phyloP scores from a whole-genome alignment of 2,888 invertebrate genomes.

The Rotaria sp. region DNA sequence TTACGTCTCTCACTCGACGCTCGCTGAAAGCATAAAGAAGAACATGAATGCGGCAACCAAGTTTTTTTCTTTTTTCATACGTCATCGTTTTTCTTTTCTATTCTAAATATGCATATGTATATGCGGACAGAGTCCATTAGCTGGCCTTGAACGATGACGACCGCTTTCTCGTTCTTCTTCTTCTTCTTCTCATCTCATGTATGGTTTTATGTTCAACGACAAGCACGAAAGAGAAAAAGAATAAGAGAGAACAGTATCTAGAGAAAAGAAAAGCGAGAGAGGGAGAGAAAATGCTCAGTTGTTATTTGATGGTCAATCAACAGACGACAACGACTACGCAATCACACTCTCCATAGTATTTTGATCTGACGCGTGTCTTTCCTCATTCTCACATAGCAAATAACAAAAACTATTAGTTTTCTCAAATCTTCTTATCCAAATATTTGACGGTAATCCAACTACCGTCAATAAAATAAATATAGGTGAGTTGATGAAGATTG shows the following conservation, averaged over 20 bases:
- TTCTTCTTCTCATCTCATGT: background rate
- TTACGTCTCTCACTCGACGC: background rate
- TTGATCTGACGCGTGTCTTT: background rate
- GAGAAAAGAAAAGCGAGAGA: background rate
- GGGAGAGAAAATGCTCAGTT: background rate
- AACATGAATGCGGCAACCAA: background rate
- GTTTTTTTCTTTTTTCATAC: background rate
- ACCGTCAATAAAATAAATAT: background rate
- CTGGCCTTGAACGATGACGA: constrained; percentile 16
- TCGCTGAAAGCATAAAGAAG: background rate
- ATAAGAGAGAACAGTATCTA: background rate
- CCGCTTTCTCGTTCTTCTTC: constrained; percentile 1
- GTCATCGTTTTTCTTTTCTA: background rate
- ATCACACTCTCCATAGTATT: background rate
- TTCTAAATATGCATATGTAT: background rate
- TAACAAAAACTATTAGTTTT: background rate
- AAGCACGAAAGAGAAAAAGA: background rate
- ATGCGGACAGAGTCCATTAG: constrained; percentile 15
- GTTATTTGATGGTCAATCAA: constrained; percentile 6
- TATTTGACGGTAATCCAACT: background rate
- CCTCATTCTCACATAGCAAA: background rate
- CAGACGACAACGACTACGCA: constrained; percentile 7
- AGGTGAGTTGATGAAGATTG: no score
- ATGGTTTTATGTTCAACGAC: constrained; percentile 17
- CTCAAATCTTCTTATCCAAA: background rate